Base-by-base conservation (phyloP, 2,888 invertebrate species). In the Magallana nippona region DNA sequence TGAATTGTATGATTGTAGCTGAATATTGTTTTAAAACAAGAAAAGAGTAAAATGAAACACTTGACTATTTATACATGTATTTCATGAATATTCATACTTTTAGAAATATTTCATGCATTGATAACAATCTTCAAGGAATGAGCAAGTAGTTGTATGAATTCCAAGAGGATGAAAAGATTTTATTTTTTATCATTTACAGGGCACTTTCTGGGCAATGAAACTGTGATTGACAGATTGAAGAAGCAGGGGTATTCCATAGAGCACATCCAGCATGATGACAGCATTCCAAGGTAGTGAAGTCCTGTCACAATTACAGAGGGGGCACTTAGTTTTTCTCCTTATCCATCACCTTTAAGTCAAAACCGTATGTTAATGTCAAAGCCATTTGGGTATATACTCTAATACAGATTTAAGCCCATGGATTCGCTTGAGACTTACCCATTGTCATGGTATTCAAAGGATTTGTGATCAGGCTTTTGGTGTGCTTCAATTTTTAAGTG, bases 191-290 rank as follows among this genome's bases (percentile, higher is more conserved):
- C 85, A 80, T 83, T 91, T 92, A 58, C 90, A 95, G 95, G 94
- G 87, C 95, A 95, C 88, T 95, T 95, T 91, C 87, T 95, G 78
- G 95, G 95, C 32, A 94, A 95, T 84, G 89, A 94, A 87, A 94
- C 95, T 60, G 94, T 95, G 32, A 91, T 95, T 85, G 94, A 95
- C 85, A 92, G 93, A 85, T 89, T 95, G 79, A 85, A 91, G 81
- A 89, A 91, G 63, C 90, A 89, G 22, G 95, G 95, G 1, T 93
- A 92, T 88, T 89, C 89, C 27, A 89, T 93, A 60, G 88, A 91
- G 77, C 93, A 93, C 85, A 90, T 90, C 1, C 88, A 87, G 62
- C 89, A 93, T 55, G 88, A 89, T 83, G 89, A 89, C 10, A 84
- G 86, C 62, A 90, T 92, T 82, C 90, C 91, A 78, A 85, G 86